Conservation (phyloP, 92 coral and sea anemone genomes). For the Anthopleura xanthogrammica region DNA sequence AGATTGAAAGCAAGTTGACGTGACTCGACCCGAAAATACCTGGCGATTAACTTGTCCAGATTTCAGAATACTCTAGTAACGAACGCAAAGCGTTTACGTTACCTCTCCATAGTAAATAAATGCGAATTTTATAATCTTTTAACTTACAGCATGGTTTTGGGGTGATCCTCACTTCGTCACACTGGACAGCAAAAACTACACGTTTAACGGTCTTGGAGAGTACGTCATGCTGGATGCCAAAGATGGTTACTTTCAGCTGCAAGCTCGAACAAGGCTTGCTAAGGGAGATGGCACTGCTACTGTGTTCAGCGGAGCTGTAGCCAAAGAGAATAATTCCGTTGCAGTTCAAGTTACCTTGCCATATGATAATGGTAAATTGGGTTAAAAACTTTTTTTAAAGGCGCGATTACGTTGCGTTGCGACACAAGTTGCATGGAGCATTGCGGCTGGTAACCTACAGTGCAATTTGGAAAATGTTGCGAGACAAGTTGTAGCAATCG, state of each 20-base stretch:
- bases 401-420: too few relatives aligned
- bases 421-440: too few relatives aligned
- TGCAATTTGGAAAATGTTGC: too few relatives aligned
- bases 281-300: conserved; percentile 48
- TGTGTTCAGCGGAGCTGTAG: conserved; percentile 55
- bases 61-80: too few relatives aligned
- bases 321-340: conserved; percentile 52
- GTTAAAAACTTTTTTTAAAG: background rate
- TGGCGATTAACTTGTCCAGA: too few relatives aligned
- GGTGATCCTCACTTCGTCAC: conserved; percentile 69
- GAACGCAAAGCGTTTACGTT: background rate
- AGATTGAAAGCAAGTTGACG: too few relatives aligned
- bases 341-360: conserved; percentile 48
- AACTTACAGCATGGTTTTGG: conserved; percentile 51
- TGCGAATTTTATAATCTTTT: background rate
- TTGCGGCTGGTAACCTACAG: too few relatives aligned
- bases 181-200: conserved; percentile 61
- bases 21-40: too few relatives aligned
- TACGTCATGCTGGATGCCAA: conserved; percentile 57
- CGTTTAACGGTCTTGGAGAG: conserved; percentile 46
- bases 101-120: background rate
- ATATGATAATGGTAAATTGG: conserved; percentile 37
- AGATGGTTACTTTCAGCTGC: conserved; percentile 51
- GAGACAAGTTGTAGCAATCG: too few relatives aligned
- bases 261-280: conserved; percentile 55